These are phyloP conservation scores for Corydoras maculifer DNA, from an alignment of 2,113 vertebrate species.

Conservation along the genomic window DNA sequence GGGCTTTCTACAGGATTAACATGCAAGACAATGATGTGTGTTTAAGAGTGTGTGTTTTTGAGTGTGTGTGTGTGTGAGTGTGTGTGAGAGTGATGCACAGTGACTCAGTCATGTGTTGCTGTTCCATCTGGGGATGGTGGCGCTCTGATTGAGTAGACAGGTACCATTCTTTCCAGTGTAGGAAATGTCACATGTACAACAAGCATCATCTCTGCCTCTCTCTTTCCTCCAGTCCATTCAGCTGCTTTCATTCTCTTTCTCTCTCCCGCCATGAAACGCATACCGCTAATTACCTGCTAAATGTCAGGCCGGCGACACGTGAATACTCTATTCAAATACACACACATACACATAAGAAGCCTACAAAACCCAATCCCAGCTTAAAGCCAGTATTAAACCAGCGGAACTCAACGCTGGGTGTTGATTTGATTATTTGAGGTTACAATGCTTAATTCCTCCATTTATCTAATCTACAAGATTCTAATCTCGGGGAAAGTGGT, in stretches of 20 bases:
- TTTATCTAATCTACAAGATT: not conserved
- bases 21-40: slow-evolving; percentile 59
- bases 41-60: slow-evolving; percentile 33
- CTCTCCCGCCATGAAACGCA: not conserved
- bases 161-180: slow-evolving; percentile 75
- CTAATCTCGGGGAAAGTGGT: not conserved
- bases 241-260: not conserved
- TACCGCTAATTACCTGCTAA: slow-evolving; percentile 5
- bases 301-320: too few relatives aligned
- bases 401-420: too few relatives aligned
- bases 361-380: not conserved
- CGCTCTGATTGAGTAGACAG: slow-evolving; percentile 78
- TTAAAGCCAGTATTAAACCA: not conserved
- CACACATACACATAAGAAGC: not conserved
- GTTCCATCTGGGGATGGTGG: slow-evolving; percentile 77
- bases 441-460: not conserved
- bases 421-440: too few relatives aligned
- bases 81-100: slow-evolving; percentile 48
- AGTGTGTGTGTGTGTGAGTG: slow-evolving; percentile 33
- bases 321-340: not conserved
- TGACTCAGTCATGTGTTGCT: slow-evolving; percentile 72
- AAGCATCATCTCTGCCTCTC: slow-evolving; percentile 47
- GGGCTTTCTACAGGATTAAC: slow-evolving; percentile 49
- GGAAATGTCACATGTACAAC: slow-evolving; percentile 56
- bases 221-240: not conserved